Evolutionary conservation across 2,113 vertebrate genomes (phyloP).

Genomic region (Thamnophis sirtalis): DNA sequence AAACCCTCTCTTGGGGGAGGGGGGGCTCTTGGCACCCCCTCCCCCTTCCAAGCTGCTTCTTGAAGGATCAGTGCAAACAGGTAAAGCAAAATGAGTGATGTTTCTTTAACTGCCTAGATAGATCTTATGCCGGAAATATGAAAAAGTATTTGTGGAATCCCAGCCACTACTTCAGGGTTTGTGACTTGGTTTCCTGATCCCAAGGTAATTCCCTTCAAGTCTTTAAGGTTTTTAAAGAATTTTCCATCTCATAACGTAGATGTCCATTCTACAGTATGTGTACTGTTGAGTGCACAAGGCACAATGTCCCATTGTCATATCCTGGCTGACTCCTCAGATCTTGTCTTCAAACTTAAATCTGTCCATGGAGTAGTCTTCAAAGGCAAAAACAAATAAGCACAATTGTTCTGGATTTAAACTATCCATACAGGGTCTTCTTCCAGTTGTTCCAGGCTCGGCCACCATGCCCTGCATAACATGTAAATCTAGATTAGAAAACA

Average conservation of each 20-base stretch:
- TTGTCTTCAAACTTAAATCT: neutral
- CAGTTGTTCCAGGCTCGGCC: neutral
- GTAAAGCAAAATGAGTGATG: neutral
- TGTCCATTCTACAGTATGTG: neutral
- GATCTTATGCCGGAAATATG: neutral
- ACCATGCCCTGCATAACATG: neutral
- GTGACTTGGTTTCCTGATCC: neutral
- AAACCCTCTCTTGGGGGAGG: constrained; percentile 30
- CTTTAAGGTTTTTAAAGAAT: neutral
- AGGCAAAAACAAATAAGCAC: neutral
- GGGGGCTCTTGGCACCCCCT: constrained; percentile 27
- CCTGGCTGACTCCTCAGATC: neutral
- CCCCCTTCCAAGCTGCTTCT: constrained; percentile 13
- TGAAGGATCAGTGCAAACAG: constrained; percentile 4
- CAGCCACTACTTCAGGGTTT: neutral
- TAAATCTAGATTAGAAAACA: neutral
- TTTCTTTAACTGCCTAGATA: neutral
- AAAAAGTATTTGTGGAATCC: no score
- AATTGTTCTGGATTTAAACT: neutral
- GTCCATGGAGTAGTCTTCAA: neutral
- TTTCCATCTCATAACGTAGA: neutral
- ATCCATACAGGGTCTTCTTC: neutral
- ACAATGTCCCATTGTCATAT: neutral
- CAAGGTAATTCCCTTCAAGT: neutral
- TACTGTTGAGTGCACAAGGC: neutral